phyloP scores from a whole-genome alignment of 2,888 invertebrate species.

The Caenorhabditis zanzibari region DNA sequence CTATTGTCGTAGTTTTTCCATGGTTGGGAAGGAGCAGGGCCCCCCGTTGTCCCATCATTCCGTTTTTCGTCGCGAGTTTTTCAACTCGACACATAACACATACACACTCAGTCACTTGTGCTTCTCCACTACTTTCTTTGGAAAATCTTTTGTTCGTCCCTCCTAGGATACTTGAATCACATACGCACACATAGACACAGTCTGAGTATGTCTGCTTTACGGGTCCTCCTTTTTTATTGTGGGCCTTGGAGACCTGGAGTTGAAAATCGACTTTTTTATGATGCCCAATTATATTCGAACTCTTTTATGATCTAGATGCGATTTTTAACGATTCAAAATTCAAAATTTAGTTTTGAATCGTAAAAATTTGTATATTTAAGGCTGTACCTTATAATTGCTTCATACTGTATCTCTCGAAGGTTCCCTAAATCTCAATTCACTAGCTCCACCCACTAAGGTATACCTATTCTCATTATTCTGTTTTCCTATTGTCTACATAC shows the following conservation, averaged over 20 bases:
- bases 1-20: conserved; percentile 14
- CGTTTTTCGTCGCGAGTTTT: conserved; percentile 31
- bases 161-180: conserved; percentile 65
- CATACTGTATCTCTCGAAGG: too few relatives aligned
- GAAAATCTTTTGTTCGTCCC: conserved; percentile 62
- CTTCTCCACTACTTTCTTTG: conserved; percentile 48
- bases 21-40: neutral
- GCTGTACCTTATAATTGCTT: too few relatives aligned
- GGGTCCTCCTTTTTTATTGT: neutral
- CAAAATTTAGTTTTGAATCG: too few relatives aligned
- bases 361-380: too few relatives aligned
- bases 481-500: conserved; percentile 23
- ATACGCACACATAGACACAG: conserved; percentile 49
- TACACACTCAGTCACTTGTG: conserved; percentile 57
- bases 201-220: conserved; percentile 54
- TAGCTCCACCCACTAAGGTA: neutral
- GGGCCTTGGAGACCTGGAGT: neutral
- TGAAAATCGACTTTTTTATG: conserved; percentile 12
- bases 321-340: neutral
- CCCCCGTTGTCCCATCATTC: conserved; percentile 13
- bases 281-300: conserved; percentile 28
- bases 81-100: conserved; percentile 65
- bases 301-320: conserved; percentile 10
- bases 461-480: conserved; percentile 5
- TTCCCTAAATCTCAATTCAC: too few relatives aligned